Base-by-base conservation (phyloP, 2,888 invertebrate genomes). In the Monoplex corrugatus region DNA sequence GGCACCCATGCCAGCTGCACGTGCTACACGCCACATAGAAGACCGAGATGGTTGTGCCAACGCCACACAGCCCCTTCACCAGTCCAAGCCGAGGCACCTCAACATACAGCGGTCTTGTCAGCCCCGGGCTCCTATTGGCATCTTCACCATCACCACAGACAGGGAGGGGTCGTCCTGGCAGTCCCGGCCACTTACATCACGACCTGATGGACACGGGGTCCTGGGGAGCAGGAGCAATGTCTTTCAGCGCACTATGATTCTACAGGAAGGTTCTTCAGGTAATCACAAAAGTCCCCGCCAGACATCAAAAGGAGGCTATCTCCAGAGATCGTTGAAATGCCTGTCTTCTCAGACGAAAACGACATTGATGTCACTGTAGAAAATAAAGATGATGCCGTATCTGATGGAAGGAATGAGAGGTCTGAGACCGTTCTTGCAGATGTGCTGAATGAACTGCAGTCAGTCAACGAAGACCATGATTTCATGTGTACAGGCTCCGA, bases 331-430 rank as follows among this genome's bases (percentile, higher is more conserved):
- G 38, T 35, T 75, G 38, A 75, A 10, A 75, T 16, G 8, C 10
- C 38, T 3, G 16, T 38, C 13, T 75, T 35, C 23, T 75, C 75
- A 2, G 75, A 75, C 38, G 75, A 75, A 75, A 75, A 75, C n/a
- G 75, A 75, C 19, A 75, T 75, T 75, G 75, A 75, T 38, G 75
- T 75, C 75, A 75, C 75, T 38, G 38, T 75, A 13, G 35, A 75
- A 10, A 16, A 35, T 19, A 38, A 75, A 38, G 75, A 75, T 16
- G 75, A 75, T 35, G 75, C 19, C 38, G 3, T n/a, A 32, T 68
- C 28, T n/a, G 68, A 8, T 16, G 16, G 23, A 6, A 16, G 32
- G 2, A 32, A 68, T 6, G 68, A 68, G 68, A 28, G 2, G 28
- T 68, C 68, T 8, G 32, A 8, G 32, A 68, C 68, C 8, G n/a